Conservation (phyloP, 2,797 vertebrate genomes). For the Alfaro cultratus region DNA sequence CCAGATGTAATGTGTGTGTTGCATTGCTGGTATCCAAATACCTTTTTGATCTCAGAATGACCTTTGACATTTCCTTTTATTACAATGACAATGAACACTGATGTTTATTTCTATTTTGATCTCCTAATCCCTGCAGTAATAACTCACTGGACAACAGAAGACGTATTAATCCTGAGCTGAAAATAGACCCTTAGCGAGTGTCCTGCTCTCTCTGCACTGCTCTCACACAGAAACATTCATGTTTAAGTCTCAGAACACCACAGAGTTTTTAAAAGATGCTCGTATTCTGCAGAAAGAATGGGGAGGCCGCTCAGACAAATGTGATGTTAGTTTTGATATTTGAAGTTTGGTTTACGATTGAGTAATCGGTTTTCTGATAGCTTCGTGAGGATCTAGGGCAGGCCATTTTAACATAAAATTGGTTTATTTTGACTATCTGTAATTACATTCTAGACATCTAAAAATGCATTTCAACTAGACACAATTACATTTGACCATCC, state of each 20-base stretch:
- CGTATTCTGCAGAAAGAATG: not conserved
- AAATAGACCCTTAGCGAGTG: not conserved
- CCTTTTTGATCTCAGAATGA: not conserved
- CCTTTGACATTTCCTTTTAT: not conserved
- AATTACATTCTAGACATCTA: too few species aligned
- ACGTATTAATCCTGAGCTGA: slow-evolving; percentile 16
- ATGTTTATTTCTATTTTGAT: slow-evolving; percentile 3
- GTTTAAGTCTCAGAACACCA: not conserved
- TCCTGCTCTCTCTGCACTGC: not conserved
- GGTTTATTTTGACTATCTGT: too few species aligned
- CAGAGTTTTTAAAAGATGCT: slow-evolving; percentile 2
- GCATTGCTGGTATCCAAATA: not conserved
- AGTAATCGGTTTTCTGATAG: not conserved
- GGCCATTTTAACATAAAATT: too few species aligned
- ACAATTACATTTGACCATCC: too few species aligned
- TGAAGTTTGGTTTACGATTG: not conserved
- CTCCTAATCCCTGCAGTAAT: not conserved
- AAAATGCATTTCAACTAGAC: too few species aligned
- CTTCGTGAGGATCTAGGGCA: not conserved
- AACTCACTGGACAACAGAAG: not conserved
- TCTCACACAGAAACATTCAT: not conserved
- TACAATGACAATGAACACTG: not conserved
- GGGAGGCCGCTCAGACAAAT: not conserved
- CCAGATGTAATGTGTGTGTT: not conserved
- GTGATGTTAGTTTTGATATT: not conserved